Conservation (phyloP, 2,888 invertebrate genomes). For the Epistrophe grossulariae region DNA sequence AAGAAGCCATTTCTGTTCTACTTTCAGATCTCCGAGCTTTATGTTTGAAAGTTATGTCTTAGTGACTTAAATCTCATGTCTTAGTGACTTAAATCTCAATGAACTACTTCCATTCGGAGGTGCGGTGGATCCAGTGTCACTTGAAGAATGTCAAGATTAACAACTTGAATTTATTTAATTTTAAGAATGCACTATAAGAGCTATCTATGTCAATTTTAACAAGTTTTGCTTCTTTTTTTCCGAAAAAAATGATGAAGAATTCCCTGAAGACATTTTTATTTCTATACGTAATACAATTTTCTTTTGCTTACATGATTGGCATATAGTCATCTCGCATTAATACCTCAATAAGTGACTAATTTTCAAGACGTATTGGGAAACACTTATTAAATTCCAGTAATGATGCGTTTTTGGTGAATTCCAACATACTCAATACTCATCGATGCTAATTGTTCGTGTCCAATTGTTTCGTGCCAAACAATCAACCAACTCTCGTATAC, state of each 20-base stretch:
- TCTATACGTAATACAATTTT: background rate
- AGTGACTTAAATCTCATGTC: no score
- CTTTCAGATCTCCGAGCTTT: no score
- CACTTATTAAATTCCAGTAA: constrained; percentile 68
- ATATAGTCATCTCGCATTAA: constrained; percentile 25
- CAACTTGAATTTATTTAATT: no score
- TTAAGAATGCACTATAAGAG: background rate
- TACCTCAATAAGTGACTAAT: constrained; percentile 40
- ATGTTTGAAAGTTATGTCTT: no score
- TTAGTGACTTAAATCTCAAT: no score
- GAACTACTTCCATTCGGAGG: no score
- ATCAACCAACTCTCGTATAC: constrained; percentile 37
- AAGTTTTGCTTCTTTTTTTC: background rate
- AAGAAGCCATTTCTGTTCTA: no score
- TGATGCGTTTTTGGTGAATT: constrained; percentile 67
- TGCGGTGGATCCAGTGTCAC: no score
- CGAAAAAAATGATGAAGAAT: background rate
- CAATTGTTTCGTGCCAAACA: constrained; percentile 62
- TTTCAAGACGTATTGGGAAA: constrained; percentile 45
- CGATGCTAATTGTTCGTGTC: constrained; percentile 67
- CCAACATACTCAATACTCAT: constrained; percentile 49
- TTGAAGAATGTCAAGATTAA: no score
- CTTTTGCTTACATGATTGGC: constrained; percentile 15
- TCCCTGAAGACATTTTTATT: background rate
- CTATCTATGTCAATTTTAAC: background rate